Conservation (phyloP, 2,888 invertebrate genomes). For the Pollenia angustigena region DNA sequence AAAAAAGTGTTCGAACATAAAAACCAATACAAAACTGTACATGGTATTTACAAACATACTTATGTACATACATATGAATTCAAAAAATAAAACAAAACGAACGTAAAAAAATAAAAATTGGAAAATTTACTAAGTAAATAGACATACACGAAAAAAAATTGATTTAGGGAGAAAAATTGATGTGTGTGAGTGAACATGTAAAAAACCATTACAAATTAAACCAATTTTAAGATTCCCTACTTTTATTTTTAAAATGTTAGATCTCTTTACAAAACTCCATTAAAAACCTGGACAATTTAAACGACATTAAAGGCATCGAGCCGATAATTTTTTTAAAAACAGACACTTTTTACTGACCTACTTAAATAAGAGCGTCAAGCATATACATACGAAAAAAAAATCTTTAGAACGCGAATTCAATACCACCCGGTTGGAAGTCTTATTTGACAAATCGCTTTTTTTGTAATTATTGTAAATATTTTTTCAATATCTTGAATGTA, state of each 20-base stretch:
- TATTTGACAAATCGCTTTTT: no score
- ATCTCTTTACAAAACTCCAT: no score
- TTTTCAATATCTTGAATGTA: no score
- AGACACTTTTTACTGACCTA: no score
- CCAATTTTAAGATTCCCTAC: not conserved
- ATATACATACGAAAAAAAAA: no score
- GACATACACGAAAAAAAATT: conserved; percentile 37
- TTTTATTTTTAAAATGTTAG: not conserved
- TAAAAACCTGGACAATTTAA: no score
- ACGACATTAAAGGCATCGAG: no score
- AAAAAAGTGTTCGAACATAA: conserved; percentile 12
- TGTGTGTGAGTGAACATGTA: conserved; percentile 31
- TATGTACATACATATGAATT: not conserved
- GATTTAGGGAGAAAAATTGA: conserved; percentile 33
- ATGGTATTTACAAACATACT: not conserved
- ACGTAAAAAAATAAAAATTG: conserved; percentile 34
- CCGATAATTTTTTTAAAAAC: no score
- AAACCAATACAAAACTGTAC: not conserved
- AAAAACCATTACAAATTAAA: not conserved
- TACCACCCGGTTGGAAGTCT: no score
- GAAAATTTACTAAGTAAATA: conserved; percentile 59
- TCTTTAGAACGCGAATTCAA: no score
- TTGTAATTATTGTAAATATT: no score
- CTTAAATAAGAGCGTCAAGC: no score
- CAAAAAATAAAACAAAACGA: not conserved